Evolutionary conservation across 2,797 vertebrate species (phyloP).

Genomic region (Anguilla megastoma): DNA sequence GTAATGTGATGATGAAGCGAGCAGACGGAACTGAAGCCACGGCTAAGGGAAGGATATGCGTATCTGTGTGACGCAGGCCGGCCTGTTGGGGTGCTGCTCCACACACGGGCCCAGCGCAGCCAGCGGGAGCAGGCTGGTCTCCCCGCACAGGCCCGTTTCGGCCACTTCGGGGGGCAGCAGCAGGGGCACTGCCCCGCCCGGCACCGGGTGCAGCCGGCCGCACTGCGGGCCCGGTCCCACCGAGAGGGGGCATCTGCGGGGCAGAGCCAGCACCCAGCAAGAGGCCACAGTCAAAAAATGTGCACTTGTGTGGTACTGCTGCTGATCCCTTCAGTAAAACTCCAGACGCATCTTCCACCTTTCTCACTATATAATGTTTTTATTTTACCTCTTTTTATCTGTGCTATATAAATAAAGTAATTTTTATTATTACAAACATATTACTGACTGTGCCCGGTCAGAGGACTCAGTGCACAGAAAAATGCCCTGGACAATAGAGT

Average conservation of each 20-base stretch:
- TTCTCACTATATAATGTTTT: too few species aligned
- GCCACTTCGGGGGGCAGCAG: slow-evolving; percentile 65
- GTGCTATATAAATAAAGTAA: too few species aligned
- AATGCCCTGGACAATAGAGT: not conserved
- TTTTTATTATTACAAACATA: not conserved
- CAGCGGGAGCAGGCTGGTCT: slow-evolving; percentile 63
- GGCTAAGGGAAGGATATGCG: slow-evolving; percentile 72
- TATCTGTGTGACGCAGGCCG: slow-evolving; percentile 62
- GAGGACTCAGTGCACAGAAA: not conserved
- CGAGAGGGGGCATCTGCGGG: slow-evolving; percentile 57
- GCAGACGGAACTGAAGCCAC: not conserved
- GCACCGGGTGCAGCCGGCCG: slow-evolving; percentile 62
- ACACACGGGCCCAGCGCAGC: slow-evolving; percentile 69
- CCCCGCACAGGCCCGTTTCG: slow-evolving; percentile 69
- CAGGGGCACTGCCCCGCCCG: slow-evolving; percentile 59
- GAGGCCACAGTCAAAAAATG: not conserved
- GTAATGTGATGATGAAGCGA: not conserved
- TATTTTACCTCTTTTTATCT: too few species aligned
- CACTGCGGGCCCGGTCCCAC: slow-evolving; percentile 27
- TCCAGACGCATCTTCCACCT: not conserved
- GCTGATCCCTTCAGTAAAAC: not conserved
- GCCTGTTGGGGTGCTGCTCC: slow-evolving; percentile 70
- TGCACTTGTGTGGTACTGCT: not conserved
- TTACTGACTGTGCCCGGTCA: not conserved
- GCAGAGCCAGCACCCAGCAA: not conserved